Conservation (phyloP, 2,113 vertebrate species). For the Syngnathus floridae region DNA sequence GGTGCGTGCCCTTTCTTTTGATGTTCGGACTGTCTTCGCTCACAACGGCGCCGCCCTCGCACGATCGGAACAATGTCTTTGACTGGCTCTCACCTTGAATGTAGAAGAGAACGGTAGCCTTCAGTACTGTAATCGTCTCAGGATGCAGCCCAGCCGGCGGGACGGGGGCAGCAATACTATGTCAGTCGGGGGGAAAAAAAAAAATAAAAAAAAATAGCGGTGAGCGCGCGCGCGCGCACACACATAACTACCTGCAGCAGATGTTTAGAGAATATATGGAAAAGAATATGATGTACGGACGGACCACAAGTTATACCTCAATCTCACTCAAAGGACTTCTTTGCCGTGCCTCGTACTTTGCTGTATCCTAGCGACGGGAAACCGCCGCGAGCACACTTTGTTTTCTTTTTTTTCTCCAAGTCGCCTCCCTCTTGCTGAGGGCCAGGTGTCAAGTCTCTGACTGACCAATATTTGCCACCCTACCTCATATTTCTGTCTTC, state of each 20-base stretch:
- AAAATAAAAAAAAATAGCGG: conserved; percentile 29
- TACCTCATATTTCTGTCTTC: conserved; percentile 31
- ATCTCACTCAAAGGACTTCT: conserved; percentile 55
- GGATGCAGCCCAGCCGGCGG: conserved; percentile 58
- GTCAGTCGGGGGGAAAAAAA: conserved; percentile 46
- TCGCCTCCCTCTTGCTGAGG: conserved; percentile 27
- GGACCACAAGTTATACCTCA: conserved; percentile 66
- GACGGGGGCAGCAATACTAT: conserved; percentile 62
- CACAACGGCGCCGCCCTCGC: background rate
- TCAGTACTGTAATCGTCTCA: conserved; percentile 69
- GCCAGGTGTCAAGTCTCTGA: conserved; percentile 57
- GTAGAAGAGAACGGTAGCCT: conserved; percentile 63
- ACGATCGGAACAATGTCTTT: conserved; percentile 19
- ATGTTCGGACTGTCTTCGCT: background rate
- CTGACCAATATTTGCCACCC: conserved; percentile 68
- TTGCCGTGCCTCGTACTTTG: conserved; percentile 62
- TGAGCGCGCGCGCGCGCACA: conserved; percentile 5
- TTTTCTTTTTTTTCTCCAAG: conserved; percentile 47
- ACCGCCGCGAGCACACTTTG: conserved; percentile 24
- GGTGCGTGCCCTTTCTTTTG: conserved; percentile 68
- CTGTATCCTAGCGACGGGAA: conserved; percentile 51
- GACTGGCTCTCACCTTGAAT: conserved; percentile 51
- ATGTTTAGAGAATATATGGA: conserved; percentile 36
- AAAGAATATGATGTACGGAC: conserved; percentile 28
- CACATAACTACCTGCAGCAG: conserved; percentile 62